phyloP scores from a whole-genome alignment of 2,888 invertebrate species.

The Dryocosmus kuriphilus region DNA sequence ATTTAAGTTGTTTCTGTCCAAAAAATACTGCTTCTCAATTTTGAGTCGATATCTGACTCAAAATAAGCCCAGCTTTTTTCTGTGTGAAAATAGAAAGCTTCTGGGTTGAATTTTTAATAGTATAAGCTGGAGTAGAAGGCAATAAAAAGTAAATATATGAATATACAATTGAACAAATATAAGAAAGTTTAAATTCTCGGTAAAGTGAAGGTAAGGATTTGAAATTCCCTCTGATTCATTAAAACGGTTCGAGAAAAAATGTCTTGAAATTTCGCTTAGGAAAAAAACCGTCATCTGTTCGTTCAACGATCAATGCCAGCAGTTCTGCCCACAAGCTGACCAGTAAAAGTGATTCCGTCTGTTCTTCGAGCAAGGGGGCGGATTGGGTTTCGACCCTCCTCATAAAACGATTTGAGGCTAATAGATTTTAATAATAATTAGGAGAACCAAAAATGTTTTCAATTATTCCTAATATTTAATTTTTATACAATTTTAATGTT shows the following conservation, averaged over 20 bases:
- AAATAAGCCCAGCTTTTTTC: too few relatives aligned
- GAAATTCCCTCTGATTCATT: background rate
- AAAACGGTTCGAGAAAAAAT: background rate
- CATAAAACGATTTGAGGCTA: slow-evolving; percentile 13
- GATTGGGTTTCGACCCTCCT: slow-evolving; percentile 2
- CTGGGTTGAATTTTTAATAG: too few relatives aligned
- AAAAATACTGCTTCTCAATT: too few relatives aligned
- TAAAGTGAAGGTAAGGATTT: background rate
- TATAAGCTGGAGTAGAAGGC: background rate
- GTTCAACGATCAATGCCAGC: background rate
- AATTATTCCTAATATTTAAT: background rate
- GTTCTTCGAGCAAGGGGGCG: background rate
- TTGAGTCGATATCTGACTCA: too few relatives aligned
- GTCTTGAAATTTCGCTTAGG: slow-evolving; percentile 12
- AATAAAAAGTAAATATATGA: slow-evolving; percentile 13
- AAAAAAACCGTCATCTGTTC: slow-evolving; percentile 12
- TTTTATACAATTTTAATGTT: background rate
- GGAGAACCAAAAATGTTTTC: too few relatives aligned
- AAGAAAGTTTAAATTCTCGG: background rate
- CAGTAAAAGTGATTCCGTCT: slow-evolving; percentile 27
- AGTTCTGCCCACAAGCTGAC: slow-evolving; percentile 30
- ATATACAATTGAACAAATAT: slow-evolving; percentile 11
- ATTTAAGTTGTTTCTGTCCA: too few relatives aligned
- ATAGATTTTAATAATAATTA: slow-evolving; percentile 30
- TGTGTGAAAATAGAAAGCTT: too few relatives aligned